These are phyloP conservation scores for Crenichthys baileyi DNA, from an alignment of 2,797 vertebrate genomes.

Conservation along the genomic window DNA sequence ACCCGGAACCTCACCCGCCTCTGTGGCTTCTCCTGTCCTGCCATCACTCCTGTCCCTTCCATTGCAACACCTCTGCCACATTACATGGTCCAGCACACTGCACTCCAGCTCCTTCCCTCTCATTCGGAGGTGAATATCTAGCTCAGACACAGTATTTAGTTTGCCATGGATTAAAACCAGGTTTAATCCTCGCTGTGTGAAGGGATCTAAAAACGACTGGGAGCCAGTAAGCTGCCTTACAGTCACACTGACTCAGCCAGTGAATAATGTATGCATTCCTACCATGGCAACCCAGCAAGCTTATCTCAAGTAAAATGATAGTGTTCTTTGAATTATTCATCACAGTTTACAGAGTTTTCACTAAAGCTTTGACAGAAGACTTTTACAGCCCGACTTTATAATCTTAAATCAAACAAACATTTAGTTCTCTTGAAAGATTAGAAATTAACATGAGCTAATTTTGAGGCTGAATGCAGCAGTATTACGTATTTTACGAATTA, in stretches of 20 bases:
- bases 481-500: not conserved
- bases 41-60: slow-evolving; percentile 79
- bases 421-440: slow-evolving; percentile 5
- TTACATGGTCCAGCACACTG: slow-evolving; percentile 83
- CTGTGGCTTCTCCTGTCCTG: slow-evolving; percentile 80
- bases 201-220: slow-evolving; percentile 73
- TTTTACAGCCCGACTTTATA: slow-evolving; percentile 54
- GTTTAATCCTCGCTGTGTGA: slow-evolving; percentile 79
- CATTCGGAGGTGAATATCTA: slow-evolving; percentile 60
- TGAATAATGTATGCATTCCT: slow-evolving; percentile 93
- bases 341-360: slow-evolving; percentile 77
- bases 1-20: slow-evolving; percentile 96
- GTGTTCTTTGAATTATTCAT: slow-evolving; percentile 86
- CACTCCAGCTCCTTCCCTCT: slow-evolving; percentile 44
- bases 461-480: not conserved
- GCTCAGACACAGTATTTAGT: slow-evolving; percentile 69
- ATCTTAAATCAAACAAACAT: slow-evolving; percentile 40
- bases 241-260: slow-evolving; percentile 66
- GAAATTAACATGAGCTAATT: slow-evolving; percentile 18
- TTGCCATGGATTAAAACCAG: slow-evolving; percentile 68
- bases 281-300: slow-evolving; percentile 94
- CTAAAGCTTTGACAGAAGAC: slow-evolving; percentile 66
- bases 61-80: slow-evolving; percentile 62
- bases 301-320: slow-evolving; percentile 90
- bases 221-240: slow-evolving; percentile 78